A percentile compares a stretch with the other conserved stretches of the same genome.
Evolutionary conservation across 1,140 invertebrate genomes (phyloP).

Genomic region (Drosophila melanica): DNA sequence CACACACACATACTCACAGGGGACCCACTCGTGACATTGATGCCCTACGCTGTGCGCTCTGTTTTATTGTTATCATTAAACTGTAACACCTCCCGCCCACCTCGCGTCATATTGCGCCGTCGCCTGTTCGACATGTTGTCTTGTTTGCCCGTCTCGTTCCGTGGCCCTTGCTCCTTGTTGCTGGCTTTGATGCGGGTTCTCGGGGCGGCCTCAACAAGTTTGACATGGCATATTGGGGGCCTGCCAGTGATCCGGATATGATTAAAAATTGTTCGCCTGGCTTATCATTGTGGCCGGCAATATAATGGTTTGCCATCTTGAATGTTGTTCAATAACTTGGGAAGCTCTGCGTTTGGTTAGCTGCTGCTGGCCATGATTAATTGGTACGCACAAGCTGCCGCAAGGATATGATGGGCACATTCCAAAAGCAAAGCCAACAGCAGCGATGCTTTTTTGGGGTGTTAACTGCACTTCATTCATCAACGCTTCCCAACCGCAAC

Average conservation of each 20-base stretch:
- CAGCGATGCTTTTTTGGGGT: conserved; percentile 61
- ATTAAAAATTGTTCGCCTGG: conserved; percentile 72
- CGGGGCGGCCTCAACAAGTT: conserved; percentile 67
- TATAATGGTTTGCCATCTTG: conserved; percentile 30
- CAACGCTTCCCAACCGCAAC: conserved; percentile 76
- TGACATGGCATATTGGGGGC: conserved; percentile 52
- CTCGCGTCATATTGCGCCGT: neutral
- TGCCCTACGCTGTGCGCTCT: conserved; percentile 62
- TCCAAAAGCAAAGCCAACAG: conserved; percentile 55
- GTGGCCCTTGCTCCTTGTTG: conserved; percentile 2
- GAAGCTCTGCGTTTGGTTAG: neutral
- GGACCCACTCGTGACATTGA: conserved; percentile 69
- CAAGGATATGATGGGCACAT: conserved; percentile 32
- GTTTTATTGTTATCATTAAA: conserved; percentile 83
- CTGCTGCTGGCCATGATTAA: conserved; percentile 64
- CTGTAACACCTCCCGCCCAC: conserved; percentile 59
- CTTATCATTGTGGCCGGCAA: conserved; percentile 66
- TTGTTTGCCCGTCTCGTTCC: conserved; percentile 46
- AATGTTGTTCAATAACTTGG: conserved; percentile 16
- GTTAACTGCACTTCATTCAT: conserved; percentile 82
- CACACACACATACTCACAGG: conserved; percentile 15
- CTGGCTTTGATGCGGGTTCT: conserved; percentile 58
- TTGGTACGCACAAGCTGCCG: conserved; percentile 58
- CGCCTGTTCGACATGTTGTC: conserved; percentile 50
- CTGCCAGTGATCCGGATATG: conserved; percentile 66